A percentile compares a stretch with the other conserved stretches of the same genome.
Evolutionary conservation across 2,797 vertebrate species (phyloP).

Genomic region (Rhabdophis nuchalis): DNA sequence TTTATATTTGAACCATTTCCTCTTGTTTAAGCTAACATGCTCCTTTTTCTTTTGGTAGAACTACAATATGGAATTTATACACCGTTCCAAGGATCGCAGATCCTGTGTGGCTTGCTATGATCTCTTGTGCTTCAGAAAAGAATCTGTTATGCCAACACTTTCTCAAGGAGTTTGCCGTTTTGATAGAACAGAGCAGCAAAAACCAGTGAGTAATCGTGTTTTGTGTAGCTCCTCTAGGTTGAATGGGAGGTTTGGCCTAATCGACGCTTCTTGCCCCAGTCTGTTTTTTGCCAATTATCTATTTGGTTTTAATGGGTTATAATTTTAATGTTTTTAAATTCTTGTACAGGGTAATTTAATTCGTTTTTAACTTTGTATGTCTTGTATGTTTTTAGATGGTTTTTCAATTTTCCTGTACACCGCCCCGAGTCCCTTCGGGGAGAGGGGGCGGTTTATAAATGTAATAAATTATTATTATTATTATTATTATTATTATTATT

Average conservation of each 20-base stretch:
- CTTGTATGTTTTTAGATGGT: no score
- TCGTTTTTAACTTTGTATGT: no score
- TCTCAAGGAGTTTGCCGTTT: conserved; percentile 77
- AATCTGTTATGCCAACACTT: conserved; percentile 79
- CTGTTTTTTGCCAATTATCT: no score
- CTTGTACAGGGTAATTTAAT: no score
- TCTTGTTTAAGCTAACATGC: conserved; percentile 22
- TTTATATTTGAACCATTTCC: neutral
- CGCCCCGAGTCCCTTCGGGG: no score
- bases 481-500: no score
- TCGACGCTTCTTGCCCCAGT: no score
- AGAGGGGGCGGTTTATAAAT: no score
- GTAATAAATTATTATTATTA: no score
- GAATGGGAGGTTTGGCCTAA: neutral
- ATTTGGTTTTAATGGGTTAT: no score
- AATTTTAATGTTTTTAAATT: no score
- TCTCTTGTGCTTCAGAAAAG: conserved; percentile 78
- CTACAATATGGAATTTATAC: conserved; percentile 83
- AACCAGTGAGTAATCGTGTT: conserved; percentile 75
- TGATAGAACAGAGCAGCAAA: conserved; percentile 82
- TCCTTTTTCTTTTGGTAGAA: conserved; percentile 61
- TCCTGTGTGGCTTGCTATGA: conserved; percentile 86
- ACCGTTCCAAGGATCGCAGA: conserved; percentile 82
- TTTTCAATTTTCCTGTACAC: no score
- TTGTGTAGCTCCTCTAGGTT: neutral